These are phyloP conservation scores for Catagonus wagneri DNA, from an alignment of 2,113 vertebrate species.

Conservation along the genomic window DNA sequence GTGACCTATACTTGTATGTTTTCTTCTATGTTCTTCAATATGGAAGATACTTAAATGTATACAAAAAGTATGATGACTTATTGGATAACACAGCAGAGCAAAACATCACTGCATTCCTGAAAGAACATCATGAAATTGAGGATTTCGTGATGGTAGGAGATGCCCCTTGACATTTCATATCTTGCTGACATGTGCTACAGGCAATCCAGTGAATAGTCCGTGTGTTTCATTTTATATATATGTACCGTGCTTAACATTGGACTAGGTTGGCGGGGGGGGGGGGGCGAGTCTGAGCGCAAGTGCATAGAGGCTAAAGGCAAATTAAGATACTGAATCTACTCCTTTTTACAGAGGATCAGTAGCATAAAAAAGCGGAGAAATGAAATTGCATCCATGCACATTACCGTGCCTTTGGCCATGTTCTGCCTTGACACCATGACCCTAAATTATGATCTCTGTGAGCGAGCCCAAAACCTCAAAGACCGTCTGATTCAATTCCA, in stretches of 20 bases:
- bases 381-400: slow-evolving; percentile 90
- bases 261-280: accelerated
- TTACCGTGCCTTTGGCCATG: slow-evolving; percentile 92
- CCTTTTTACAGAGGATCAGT: slow-evolving; percentile 89
- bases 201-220: neutral
- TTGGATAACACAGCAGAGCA: slow-evolving; percentile 89
- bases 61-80: slow-evolving; percentile 90
- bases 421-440: slow-evolving; percentile 91
- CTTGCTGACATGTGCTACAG: neutral
- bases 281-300: neutral
- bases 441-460: slow-evolving; percentile 92
- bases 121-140: slow-evolving; percentile 88
- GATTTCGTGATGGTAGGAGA: slow-evolving; percentile 88
- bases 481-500: slow-evolving; percentile 89
- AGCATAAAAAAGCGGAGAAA: slow-evolving; percentile 86
- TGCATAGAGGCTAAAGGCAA: neutral
- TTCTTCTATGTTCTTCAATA: slow-evolving; percentile 62
- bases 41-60: slow-evolving; percentile 93
- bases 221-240: neutral
- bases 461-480: slow-evolving; percentile 87
- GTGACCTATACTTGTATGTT: neutral
- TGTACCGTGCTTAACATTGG: neutral
- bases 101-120: slow-evolving; percentile 89
- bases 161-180: neutral
- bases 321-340: slow-evolving; percentile 24